Evolutionary conservation across 1,140 invertebrate species (phyloP).

Genomic region (Trichogramma pretiosum): DNA sequence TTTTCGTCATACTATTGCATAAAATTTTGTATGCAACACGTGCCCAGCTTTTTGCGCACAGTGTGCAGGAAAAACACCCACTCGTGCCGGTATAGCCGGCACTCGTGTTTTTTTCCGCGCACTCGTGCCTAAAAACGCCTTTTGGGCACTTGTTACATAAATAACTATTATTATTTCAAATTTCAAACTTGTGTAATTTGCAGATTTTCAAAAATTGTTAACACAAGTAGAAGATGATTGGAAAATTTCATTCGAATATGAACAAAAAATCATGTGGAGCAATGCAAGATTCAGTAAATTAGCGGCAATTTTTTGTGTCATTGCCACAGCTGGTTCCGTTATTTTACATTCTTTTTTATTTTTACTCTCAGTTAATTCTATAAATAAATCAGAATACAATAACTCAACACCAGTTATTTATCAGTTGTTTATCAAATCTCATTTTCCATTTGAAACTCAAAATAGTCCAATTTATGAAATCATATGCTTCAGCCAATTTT

Average conservation of each 20-base stretch:
- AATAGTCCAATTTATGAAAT: constrained; percentile 15
- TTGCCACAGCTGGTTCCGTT: background rate
- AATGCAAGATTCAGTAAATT: constrained; percentile 1
- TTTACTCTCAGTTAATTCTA: background rate
- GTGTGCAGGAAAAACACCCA: too few relatives aligned
- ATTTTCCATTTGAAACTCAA: constrained; percentile 14
- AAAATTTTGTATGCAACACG: too few relatives aligned
- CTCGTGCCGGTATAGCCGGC: too few relatives aligned
- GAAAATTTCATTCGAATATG: background rate
- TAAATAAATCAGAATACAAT: too few relatives aligned
- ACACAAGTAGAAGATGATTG: constrained; percentile 5
- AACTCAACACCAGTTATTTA: background rate
- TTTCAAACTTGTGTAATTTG: too few relatives aligned
- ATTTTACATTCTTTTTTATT: background rate
- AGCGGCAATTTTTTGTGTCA: background rate
- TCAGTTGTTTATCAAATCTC: constrained; percentile 6
- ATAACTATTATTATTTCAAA: too few relatives aligned
- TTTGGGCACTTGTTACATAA: too few relatives aligned
- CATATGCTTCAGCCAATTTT: constrained; percentile 12
- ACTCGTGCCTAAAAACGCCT: too few relatives aligned
- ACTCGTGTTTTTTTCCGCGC: too few relatives aligned
- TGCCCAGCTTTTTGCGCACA: too few relatives aligned
- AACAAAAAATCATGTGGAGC: constrained; percentile 6
- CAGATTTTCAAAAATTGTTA: constrained; percentile 5
- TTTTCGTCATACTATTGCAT: too few relatives aligned